Evolutionary conservation across 2,888 invertebrate genomes (phyloP).

Genomic region (Xanthia icteritia): DNA sequence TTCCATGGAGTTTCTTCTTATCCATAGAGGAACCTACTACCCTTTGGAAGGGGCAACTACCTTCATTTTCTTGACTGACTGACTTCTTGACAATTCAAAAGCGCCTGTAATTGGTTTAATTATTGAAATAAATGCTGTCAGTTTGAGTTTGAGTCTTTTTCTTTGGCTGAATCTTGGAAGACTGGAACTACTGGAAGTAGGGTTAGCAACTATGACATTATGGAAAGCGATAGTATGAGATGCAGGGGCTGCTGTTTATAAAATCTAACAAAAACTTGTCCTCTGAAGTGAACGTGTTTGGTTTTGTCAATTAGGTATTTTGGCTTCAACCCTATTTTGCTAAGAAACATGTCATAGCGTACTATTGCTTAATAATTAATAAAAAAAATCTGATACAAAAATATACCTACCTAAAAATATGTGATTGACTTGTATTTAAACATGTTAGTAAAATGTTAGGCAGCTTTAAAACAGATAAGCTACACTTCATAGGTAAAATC

Average conservation of each 20-base stretch:
- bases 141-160: not conserved
- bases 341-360: not conserved
- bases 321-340: not conserved
- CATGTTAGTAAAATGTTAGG: constrained; percentile 39
- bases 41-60: not conserved
- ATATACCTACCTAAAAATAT: not conserved
- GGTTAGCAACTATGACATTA: not conserved
- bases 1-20: not conserved
- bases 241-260: too few species aligned
- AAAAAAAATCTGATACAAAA: not conserved
- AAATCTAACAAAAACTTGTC: not conserved
- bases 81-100: too few species aligned
- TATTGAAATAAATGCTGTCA: not conserved
- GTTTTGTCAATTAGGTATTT: constrained; percentile 4
- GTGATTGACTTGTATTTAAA: constrained; percentile 31
- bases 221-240: too few species aligned
- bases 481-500: not conserved
- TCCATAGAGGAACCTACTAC: not conserved
- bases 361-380: not conserved
- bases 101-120: not conserved
- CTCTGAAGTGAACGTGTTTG: not conserved
- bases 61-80: not conserved
- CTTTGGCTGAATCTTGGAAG: not conserved
- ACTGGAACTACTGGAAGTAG: not conserved
- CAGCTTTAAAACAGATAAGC: constrained; percentile 32